phyloP scores from a whole-genome alignment of 1,140 invertebrate genomes.

The Eumeta japonica region DNA sequence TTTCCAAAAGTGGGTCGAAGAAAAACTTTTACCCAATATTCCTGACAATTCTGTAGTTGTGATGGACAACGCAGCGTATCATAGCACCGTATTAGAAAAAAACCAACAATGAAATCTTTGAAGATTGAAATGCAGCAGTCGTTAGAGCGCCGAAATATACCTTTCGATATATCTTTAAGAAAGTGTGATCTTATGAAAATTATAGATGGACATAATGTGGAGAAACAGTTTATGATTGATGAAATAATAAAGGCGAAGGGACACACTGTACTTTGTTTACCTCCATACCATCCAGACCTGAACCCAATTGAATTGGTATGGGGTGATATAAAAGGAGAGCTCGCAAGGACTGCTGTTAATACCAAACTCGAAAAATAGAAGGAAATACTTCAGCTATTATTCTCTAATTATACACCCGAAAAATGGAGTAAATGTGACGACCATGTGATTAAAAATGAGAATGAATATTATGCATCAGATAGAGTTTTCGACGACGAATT shows the following conservation, averaged over 20 bases:
- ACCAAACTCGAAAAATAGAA: constrained; percentile 9
- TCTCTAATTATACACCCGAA: neutral
- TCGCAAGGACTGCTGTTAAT: constrained; percentile 12
- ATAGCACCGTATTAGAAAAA: constrained; percentile 1
- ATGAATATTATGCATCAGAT: neutral
- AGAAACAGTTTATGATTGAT: constrained; percentile 9
- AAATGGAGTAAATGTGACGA: neutral
- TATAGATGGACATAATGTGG: constrained; percentile 1
- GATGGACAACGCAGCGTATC: constrained; percentile 1
- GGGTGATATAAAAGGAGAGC: constrained; percentile 24
- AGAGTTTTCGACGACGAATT: neutral
- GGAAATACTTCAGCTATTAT: neutral
- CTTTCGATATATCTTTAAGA: neutral
- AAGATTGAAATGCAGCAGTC: neutral
- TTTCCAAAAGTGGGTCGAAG: constrained; percentile 9
- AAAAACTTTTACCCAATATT: constrained; percentile 12
- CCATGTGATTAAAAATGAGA: constrained; percentile 2
- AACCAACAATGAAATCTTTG: neutral
- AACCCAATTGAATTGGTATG: constrained; percentile 37
- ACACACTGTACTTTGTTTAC: constrained; percentile 15
- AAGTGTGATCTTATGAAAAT: neutral
- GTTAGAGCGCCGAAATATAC: neutral
- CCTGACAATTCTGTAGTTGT: constrained; percentile 13
- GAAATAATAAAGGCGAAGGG: constrained; percentile 8
- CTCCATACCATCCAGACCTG: constrained; percentile 32